These are phyloP conservation scores for Pogonomyrmex californicus DNA, from an alignment of 1,140 invertebrate species.

Conservation along the genomic window DNA sequence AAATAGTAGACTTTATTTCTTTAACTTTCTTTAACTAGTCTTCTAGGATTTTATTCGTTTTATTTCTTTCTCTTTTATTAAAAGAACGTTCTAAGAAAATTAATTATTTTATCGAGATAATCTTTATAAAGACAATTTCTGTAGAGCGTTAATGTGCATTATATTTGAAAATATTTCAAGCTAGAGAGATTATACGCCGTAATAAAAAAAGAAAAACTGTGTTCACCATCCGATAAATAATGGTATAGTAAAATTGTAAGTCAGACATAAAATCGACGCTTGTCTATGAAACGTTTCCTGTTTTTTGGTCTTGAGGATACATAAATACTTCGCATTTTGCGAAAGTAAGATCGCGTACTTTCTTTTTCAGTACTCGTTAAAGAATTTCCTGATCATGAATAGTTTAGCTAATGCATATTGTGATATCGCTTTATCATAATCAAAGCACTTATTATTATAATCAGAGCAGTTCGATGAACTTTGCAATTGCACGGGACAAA, in stretches of 20 bases:
- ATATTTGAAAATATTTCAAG: not conserved
- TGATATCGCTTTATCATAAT: not conserved
- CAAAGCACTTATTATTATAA: constrained; percentile 16
- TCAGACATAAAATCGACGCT: constrained; percentile 14
- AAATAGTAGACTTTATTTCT: not conserved
- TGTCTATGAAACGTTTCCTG: constrained; percentile 7
- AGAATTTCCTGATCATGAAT: constrained; percentile 27
- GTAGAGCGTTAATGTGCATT: not conserved
- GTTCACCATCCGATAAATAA: not conserved
- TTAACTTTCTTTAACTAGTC: not conserved
- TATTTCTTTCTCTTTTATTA: not conserved
- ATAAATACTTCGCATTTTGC: constrained; percentile 20
- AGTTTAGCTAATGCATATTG: not conserved
- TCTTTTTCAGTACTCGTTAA: constrained; percentile 6
- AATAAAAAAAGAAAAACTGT: not conserved
- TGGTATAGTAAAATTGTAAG: constrained; percentile 12
- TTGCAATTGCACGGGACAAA: not conserved
- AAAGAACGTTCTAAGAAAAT: not conserved
- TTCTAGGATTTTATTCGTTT: not conserved
- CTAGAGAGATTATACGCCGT: not conserved
- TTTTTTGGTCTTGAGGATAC: constrained; percentile 13
- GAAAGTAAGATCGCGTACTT: constrained; percentile 37
- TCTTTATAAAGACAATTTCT: not conserved
- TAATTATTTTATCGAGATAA: constrained; percentile 2
- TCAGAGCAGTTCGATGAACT: constrained; percentile 4